Evolutionary conservation across 2,113 vertebrate genomes (phyloP).

Genomic region (Protobothrops mucrosquamatus): DNA sequence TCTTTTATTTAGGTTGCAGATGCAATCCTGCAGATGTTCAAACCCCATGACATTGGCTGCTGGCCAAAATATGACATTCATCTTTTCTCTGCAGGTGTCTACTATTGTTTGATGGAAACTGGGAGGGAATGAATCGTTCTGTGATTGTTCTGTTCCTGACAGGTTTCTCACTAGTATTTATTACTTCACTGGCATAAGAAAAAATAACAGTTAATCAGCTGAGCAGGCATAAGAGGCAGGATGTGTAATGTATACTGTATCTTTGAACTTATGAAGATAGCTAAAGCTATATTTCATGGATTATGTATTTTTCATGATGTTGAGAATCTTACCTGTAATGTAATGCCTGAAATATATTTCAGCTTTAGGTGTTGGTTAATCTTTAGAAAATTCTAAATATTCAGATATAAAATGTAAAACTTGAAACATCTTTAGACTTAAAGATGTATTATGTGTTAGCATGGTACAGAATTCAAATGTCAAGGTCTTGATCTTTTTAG

Average conservation of each 20-base stretch:
- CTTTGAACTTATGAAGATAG: background rate
- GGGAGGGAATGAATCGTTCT: slow-evolving; percentile 2
- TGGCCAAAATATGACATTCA: slow-evolving; percentile 8
- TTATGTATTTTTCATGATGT: background rate
- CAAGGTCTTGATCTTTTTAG: background rate
- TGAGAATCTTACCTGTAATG: background rate
- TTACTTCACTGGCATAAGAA: background rate
- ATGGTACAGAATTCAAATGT: background rate
- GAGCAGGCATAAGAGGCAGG: background rate
- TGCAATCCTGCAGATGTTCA: slow-evolving; percentile 24
- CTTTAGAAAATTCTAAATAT: background rate
- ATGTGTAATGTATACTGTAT: background rate
- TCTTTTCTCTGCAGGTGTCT: slow-evolving; percentile 9
- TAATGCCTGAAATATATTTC: background rate
- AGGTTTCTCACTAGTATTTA: slow-evolving; percentile 2
- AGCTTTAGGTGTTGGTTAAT: background rate
- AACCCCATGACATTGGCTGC: slow-evolving; percentile 2
- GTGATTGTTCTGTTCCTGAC: slow-evolving; percentile 6
- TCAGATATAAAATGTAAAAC: background rate
- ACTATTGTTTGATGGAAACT: slow-evolving; percentile 11
- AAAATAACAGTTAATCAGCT: background rate
- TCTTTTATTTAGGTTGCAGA: slow-evolving; percentile 9
- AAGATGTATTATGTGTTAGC: background rate
- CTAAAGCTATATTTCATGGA: background rate
- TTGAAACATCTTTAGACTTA: background rate